Base-by-base conservation (phyloP, 2,888 invertebrate genomes). In the Aromia moschata region DNA sequence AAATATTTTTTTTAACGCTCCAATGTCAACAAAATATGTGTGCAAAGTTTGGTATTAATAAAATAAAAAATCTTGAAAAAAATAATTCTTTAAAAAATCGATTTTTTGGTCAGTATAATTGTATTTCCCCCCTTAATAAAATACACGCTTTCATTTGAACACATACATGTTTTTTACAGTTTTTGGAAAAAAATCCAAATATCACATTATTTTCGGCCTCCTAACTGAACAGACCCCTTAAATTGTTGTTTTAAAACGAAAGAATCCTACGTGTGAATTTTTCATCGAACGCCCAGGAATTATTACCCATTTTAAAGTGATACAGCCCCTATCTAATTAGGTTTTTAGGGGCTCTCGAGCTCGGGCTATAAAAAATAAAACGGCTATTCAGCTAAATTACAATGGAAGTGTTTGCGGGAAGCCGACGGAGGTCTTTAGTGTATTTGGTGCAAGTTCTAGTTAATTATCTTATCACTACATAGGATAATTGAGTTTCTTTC, bases 401-500 rank as follows among this genome's bases (percentile, higher is more conserved):
- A 54, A 58, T 47, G 54, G 54, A 16, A 45, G 18, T 40, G n/a
- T 52, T 57, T 47, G 49, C 36, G 44, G 37, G 41, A 57, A 58
- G 45, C 36, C 45, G 15, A 36, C 45, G 18, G 44, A 47, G 37
- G 37, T 49, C 44, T 41, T 18, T 41, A 36, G 33, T 41, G 47
- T 54, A 49, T 59, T 65, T 65, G 57, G 60, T 65, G 64, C 60
- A 70, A 73, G 64, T 70, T 71, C 67, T 62, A 69, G 72, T 75
- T 76, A 76, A 76, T 76, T 75, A 76, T 75, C 74, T 75, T 74
- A 75, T 75, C 74, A 74, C 74, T 76, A 74, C 72, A 74, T 73
- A 71, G 73, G 71, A 72, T 77, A 77, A 77, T 77, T 76, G 77
- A 77, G 77, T 77, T 77, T 77, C 77, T 77, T 77, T 75, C 75